Evolutionary conservation across 2,113 vertebrate genomes (phyloP).

Genomic region (Pseudolaguvia tuberculata): DNA sequence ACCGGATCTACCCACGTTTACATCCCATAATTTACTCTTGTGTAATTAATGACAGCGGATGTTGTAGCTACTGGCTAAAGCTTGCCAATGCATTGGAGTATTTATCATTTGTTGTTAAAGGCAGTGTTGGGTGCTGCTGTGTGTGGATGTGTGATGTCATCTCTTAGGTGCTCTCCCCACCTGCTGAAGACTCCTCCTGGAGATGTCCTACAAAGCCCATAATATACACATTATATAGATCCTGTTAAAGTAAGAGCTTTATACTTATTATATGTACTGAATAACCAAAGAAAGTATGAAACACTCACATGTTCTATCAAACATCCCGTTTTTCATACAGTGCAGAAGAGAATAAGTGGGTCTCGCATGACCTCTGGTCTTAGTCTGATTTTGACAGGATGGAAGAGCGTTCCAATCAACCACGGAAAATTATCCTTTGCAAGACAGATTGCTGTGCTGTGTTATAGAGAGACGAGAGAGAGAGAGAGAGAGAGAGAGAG

Average conservation of each 20-base stretch:
- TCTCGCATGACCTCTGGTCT: background rate
- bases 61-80: slow-evolving; percentile 60
- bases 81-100: slow-evolving; percentile 62
- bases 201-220: slow-evolving; percentile 25
- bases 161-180: slow-evolving; percentile 43
- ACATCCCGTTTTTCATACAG: slow-evolving; percentile 9
- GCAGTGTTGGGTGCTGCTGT: slow-evolving; percentile 44
- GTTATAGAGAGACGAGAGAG: slow-evolving; percentile 28
- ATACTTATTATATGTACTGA: background rate
- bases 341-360: slow-evolving; percentile 15
- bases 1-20: slow-evolving; percentile 56
- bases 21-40: slow-evolving; percentile 61
- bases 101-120: slow-evolving; percentile 69
- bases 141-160: slow-evolving; percentile 56
- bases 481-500: slow-evolving; percentile 20
- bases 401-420: slow-evolving; percentile 32
- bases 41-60: slow-evolving; percentile 64
- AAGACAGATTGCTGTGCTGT: slow-evolving; percentile 38
- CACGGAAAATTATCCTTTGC: slow-evolving; percentile 34
- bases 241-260: slow-evolving; percentile 9
- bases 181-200: slow-evolving; percentile 16
- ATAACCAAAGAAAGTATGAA: slow-evolving; percentile 21
- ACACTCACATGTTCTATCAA: background rate
- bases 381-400: slow-evolving; percentile 16
- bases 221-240: slow-evolving; percentile 14